Evolutionary conservation across 2,888 invertebrate genomes (phyloP).

Genomic region (Plemyria rubiginata): DNA sequence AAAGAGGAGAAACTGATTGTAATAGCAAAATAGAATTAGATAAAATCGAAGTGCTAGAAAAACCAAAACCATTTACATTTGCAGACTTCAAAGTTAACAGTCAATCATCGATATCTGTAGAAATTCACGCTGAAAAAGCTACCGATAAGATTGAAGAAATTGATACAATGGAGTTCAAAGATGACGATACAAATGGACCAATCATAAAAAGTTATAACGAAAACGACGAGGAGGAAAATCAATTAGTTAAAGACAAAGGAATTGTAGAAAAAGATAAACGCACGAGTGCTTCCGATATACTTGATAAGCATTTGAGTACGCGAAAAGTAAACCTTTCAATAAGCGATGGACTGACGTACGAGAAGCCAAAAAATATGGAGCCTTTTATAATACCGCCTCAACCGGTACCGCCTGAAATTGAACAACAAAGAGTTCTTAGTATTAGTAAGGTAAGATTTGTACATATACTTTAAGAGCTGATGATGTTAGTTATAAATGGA

Average conservation of each 20-base stretch:
- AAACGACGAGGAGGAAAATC: slow-evolving; percentile 43
- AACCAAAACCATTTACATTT: slow-evolving; percentile 81
- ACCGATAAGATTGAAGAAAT: slow-evolving; percentile 38
- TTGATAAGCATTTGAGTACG: slow-evolving; percentile 59
- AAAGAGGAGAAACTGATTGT: slow-evolving; percentile 32
- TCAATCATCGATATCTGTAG: slow-evolving; percentile 51
- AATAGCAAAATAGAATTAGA: slow-evolving; percentile 22
- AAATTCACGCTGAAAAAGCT: slow-evolving; percentile 47
- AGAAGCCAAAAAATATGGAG: slow-evolving; percentile 67
- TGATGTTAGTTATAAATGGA: slow-evolving; percentile 33
- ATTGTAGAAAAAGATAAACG: slow-evolving; percentile 56
- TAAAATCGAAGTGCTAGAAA: slow-evolving; percentile 48
- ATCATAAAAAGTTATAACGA: slow-evolving; percentile 31
- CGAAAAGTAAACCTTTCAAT: slow-evolving; percentile 75
- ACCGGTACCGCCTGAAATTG: slow-evolving; percentile 92
- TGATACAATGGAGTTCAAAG: slow-evolving; percentile 32
- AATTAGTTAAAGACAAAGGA: slow-evolving; percentile 46
- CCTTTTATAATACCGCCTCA: slow-evolving; percentile 85
- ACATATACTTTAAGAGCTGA: neutral
- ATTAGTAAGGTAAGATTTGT: slow-evolving; percentile 89
- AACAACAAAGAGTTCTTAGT: slow-evolving; percentile 91
- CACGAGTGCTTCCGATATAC: slow-evolving; percentile 60
- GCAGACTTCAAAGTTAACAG: slow-evolving; percentile 83
- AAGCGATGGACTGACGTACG: slow-evolving; percentile 65
- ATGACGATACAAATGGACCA: slow-evolving; percentile 33